Percentiles rank a stretch among this genome's conserved stretches.
phyloP scores from a whole-genome alignment of 2,888 invertebrate genomes.

The Nyleta sp. region DNA sequence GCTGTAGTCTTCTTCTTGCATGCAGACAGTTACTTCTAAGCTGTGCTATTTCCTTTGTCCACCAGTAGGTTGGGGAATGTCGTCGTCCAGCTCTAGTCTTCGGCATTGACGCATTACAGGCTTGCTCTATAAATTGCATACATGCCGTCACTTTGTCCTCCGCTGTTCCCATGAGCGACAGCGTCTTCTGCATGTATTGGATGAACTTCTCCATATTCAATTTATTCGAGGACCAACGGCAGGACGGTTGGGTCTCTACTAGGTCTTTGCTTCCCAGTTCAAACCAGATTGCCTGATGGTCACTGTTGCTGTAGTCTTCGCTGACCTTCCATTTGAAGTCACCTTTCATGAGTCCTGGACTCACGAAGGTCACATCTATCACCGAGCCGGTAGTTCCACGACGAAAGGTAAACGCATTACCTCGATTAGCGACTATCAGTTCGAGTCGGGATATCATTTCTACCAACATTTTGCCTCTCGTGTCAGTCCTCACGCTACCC shows the following conservation, averaged over 20 bases:
- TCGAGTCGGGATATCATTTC: background rate
- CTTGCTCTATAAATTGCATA: background rate
- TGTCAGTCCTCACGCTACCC: background rate
- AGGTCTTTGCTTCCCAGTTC: background rate
- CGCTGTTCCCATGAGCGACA: background rate
- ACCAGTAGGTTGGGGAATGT: conserved; percentile 9
- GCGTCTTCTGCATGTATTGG: background rate
- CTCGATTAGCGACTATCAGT: background rate
- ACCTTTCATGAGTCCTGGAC: background rate
- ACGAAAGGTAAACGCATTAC: background rate
- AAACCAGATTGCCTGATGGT: conserved; percentile 18
- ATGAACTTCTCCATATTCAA: background rate
- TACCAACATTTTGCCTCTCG: background rate
- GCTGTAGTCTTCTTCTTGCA: background rate
- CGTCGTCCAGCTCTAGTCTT: background rate
- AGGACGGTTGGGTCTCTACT: background rate
- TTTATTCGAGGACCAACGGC: background rate
- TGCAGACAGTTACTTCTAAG: background rate
- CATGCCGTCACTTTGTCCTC: background rate
- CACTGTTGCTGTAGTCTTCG: conserved; percentile 13
- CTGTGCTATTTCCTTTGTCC: background rate
- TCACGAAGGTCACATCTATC: conserved; percentile 13
- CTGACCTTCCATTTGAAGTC: background rate
- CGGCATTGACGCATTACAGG: conserved; percentile 17
- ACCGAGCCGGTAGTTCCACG: background rate